These are phyloP conservation scores for Aptenodytes forsteri DNA, from an alignment of 2,113 vertebrate species.

Conservation along the genomic window DNA sequence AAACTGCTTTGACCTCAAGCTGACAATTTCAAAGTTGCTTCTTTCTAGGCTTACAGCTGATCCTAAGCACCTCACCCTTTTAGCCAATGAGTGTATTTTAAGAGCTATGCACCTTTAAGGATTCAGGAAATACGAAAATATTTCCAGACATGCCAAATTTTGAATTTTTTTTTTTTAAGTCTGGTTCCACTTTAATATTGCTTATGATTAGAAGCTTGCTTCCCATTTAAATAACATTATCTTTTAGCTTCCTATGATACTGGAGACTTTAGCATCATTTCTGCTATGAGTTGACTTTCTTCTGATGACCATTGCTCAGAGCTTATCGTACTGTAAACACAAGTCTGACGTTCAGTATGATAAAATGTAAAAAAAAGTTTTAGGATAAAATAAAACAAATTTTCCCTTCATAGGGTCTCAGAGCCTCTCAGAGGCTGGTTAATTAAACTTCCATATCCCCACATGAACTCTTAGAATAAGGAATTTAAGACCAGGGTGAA, in stretches of 20 bases:
- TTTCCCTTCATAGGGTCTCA: not conserved
- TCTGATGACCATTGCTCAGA: not conserved
- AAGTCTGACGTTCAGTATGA: not conserved
- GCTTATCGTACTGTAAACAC: not conserved
- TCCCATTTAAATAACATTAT: not conserved
- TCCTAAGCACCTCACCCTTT: not conserved
- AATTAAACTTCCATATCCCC: not conserved
- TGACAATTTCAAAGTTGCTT: slow-evolving; percentile 11
- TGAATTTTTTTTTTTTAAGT: not conserved
- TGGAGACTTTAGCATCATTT: not conserved
- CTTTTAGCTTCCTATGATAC: not conserved
- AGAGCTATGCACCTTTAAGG: not conserved
- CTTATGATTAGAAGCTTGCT: not conserved
- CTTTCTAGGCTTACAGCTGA: not conserved
- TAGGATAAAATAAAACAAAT: not conserved
- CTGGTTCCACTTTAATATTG: not conserved
- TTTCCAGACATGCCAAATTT: not conserved
- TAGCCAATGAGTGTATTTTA: not conserved
- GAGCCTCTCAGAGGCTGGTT: not conserved
- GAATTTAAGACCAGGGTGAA: not conserved
- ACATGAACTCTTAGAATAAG: not conserved
- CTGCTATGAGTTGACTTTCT: not conserved
- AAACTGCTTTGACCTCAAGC: slow-evolving; percentile 48
- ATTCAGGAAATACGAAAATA: accelerated
- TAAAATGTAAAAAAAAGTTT: not conserved